Conservation (phyloP, 2,888 invertebrate species). For the Drosophila birchii region DNA sequence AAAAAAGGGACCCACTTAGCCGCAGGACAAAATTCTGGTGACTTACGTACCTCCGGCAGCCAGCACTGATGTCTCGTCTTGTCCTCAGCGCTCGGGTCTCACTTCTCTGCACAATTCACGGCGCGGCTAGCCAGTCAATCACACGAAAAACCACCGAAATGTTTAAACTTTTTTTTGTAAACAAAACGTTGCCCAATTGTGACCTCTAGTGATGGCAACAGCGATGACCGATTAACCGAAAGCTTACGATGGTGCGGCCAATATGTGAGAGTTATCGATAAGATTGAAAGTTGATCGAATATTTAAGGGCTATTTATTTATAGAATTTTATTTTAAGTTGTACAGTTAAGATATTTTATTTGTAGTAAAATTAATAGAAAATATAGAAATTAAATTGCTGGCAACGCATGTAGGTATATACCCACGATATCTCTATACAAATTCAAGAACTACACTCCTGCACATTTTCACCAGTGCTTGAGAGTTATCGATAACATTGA, state of each 20-base stretch:
- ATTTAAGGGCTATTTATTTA: background rate
- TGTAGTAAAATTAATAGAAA: no score
- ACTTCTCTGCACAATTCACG: slow-evolving; percentile 28
- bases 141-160: slow-evolving; percentile 35
- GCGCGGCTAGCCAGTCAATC: slow-evolving; percentile 14
- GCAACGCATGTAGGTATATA: no score
- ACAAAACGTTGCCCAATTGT: slow-evolving; percentile 58
- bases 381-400: no score
- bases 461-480: background rate
- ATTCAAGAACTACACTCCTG: no score
- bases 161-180: slow-evolving; percentile 43
- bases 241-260: slow-evolving; percentile 3
- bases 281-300: background rate
- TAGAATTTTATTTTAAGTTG: background rate
- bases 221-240: slow-evolving; percentile 8
- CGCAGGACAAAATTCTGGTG: background rate
- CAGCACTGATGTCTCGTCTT: background rate
- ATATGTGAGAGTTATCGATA: background rate
- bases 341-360: no score
- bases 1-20: background rate
- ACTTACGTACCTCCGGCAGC: slow-evolving; percentile 9
- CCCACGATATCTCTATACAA: no score
- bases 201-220: slow-evolving; percentile 58
- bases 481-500: slow-evolving; percentile 2
- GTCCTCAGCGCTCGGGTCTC: background rate